phyloP scores from a whole-genome alignment of 2,888 invertebrate species.

The Agrotis puta region DNA sequence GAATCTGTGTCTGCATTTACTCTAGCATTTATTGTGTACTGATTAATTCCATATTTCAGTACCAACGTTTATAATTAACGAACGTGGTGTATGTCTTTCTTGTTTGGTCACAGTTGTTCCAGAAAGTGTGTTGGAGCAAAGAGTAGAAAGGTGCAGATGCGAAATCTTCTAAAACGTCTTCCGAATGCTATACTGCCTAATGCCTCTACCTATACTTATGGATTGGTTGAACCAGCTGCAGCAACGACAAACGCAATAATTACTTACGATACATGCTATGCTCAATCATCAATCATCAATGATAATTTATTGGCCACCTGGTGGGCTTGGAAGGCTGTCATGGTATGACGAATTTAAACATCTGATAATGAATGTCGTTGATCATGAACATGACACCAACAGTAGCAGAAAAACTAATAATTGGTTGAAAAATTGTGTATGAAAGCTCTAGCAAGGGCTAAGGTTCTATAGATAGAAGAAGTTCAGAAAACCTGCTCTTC shows the following conservation, averaged over 20 bases:
- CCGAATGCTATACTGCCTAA: too few relatives aligned
- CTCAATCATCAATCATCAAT: not conserved
- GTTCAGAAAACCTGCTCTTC: too few relatives aligned
- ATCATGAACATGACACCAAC: too few relatives aligned
- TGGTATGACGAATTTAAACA: not conserved
- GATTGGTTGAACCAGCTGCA: not conserved
- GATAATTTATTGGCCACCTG: not conserved
- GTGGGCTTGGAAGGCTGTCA: not conserved
- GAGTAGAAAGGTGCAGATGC: constrained; percentile 4
- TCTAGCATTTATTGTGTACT: constrained; percentile 21
- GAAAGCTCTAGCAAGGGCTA: too few relatives aligned
- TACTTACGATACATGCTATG: not conserved
- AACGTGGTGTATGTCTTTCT: constrained; percentile 53
- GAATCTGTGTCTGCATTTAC: constrained; percentile 23
- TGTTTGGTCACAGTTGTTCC: constrained; percentile 40
- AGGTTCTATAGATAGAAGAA: too few relatives aligned
- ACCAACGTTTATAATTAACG: constrained; percentile 52
- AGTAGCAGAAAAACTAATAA: too few relatives aligned
- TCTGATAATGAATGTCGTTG: not conserved
- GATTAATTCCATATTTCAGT: constrained; percentile 45
- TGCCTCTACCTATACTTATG: not conserved
- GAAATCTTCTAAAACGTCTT: too few relatives aligned
- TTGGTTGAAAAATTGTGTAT: too few relatives aligned
- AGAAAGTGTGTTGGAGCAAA: constrained; percentile 38
- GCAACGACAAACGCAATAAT: not conserved